Base-by-base conservation (phyloP, 2,888 invertebrate genomes). In the Eurytoma californica region DNA sequence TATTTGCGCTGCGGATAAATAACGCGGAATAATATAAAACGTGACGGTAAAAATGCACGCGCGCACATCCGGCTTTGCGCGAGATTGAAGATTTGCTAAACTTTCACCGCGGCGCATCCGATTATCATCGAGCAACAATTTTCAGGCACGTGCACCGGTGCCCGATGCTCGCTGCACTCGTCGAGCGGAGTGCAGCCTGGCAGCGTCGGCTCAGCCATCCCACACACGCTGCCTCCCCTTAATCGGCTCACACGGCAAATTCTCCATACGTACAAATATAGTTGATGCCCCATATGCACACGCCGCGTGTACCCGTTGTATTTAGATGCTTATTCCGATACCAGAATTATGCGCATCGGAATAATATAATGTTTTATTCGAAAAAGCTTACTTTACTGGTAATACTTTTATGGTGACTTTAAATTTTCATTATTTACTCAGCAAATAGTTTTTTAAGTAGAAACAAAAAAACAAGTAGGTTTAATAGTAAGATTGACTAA, bases 171-270 rank as follows among this genome's bases (percentile, higher is more conserved):
- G 72, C 24, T 24, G 24, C 24, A 24, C 24, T 24, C 24, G 24
- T 24, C 24, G 24, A 24, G 24, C 24, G 1, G 1, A 49, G 2
- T 49, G 49, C 9, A 51, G 30, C 9, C n/a, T 28, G n/a, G 39
- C 18, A 58, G 13, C 70, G 28, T n/a, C 14, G 3, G 24, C 58
- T 3, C 30, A 3, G 57, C 39, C 72, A 18, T 73, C 76, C 61
- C 49, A 58, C 68, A 13, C 75, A 39, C 39, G 16, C 67, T 53
- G 61, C 24, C 51, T 61, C 57, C 63, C 63, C 63, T 76, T 76
- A 76, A 76, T 69, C 76, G 76, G 69, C 69, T 76, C 76, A 75
- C 57, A 53, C 55, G 39, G 60, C 18, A 18, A 63, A 47, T 63
- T 69, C 53, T 63, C 69, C 55, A n/a, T 68, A 67, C 39, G 51